Conservation (phyloP, 2,113 vertebrate genomes). For the Microcebus murinus region DNA sequence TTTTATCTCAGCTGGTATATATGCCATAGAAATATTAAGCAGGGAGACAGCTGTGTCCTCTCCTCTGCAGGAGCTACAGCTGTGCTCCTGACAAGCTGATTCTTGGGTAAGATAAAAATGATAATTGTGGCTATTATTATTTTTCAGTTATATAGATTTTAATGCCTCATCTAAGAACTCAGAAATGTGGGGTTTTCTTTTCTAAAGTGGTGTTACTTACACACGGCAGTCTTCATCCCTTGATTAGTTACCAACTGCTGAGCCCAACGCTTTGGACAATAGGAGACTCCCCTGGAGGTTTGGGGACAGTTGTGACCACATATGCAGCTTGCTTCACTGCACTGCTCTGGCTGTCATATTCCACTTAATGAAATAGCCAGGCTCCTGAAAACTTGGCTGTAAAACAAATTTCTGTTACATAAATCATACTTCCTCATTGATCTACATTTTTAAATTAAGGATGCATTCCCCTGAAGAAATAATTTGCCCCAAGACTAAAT, state of each 20-base stretch:
- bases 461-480: constrained; percentile 46
- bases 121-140: constrained; percentile 57
- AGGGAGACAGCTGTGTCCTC: constrained; percentile 72
- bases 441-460: constrained; percentile 63
- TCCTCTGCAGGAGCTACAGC: constrained; percentile 82
- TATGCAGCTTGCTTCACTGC: not conserved
- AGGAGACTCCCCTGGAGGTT: not conserved
- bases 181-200: constrained; percentile 39
- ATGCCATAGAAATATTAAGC: constrained; percentile 67
- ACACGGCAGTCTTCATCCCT: constrained; percentile 45
- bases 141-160: constrained; percentile 43
- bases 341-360: constrained; percentile 2
- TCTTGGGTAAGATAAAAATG: constrained; percentile 80
- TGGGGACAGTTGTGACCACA: accelerated
- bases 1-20: constrained; percentile 60
- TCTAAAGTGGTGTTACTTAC: constrained; percentile 54
- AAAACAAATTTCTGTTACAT: constrained; percentile 57
- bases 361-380: constrained; percentile 43
- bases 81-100: constrained; percentile 80
- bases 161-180: constrained; percentile 38
- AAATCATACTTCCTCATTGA: constrained; percentile 58
- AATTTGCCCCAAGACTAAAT: constrained; percentile 42
- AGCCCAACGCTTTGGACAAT: constrained; percentile 28
- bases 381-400: constrained; percentile 34
- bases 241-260: not conserved